Evolutionary conservation across 2,888 invertebrate species (phyloP).

Genomic region (Pyrgus malvae): DNA sequence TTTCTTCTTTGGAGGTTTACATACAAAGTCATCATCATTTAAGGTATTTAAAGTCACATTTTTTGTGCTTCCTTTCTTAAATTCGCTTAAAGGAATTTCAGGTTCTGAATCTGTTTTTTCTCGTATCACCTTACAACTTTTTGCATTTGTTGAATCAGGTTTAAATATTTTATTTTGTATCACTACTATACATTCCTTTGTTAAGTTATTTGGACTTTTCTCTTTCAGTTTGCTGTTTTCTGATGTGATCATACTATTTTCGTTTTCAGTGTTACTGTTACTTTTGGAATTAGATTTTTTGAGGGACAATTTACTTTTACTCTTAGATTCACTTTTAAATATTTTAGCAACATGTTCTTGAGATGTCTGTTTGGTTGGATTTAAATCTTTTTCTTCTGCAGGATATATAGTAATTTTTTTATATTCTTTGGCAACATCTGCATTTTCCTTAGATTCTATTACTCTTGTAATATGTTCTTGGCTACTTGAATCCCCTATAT

Average conservation of each 20-base stretch:
- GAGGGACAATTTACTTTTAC: slow-evolving; percentile 34
- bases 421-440: background rate
- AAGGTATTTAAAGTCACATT: slow-evolving; percentile 15
- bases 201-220: slow-evolving; percentile 62
- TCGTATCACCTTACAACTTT: slow-evolving; percentile 13
- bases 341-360: slow-evolving; percentile 35
- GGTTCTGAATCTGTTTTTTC: slow-evolving; percentile 5
- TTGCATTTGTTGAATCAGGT: background rate
- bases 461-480: background rate
- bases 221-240: slow-evolving; percentile 35
- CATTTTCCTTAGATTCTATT: background rate
- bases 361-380: background rate
- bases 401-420: background rate
- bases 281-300: slow-evolving; percentile 7
- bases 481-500: no score
- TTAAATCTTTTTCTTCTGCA: background rate
- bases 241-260: background rate
- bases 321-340: slow-evolving; percentile 41
- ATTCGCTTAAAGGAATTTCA: slow-evolving; percentile 8
- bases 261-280: background rate
- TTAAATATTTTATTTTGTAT: slow-evolving; percentile 68
- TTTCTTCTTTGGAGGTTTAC: slow-evolving; percentile 33
- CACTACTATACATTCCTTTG: slow-evolving; percentile 71
- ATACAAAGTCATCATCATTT: slow-evolving; percentile 52
- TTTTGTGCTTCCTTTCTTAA: background rate